Evolutionary conservation across 2,888 invertebrate species (phyloP), one percentile per base, ranked within the genome.

Genomic region (Apotomis betuletana): DNA sequence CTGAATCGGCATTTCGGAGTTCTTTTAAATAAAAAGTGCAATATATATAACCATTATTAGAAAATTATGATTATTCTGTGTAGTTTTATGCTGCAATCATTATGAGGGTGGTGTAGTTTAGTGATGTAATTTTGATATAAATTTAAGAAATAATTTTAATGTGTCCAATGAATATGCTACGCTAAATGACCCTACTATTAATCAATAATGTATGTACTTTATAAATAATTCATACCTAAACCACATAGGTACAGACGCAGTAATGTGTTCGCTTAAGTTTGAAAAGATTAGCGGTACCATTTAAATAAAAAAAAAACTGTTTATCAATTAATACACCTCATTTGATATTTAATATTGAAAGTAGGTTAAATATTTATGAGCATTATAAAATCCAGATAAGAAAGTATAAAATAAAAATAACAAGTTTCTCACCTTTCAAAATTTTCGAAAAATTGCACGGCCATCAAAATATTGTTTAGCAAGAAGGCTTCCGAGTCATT

Each of bases 361-460:
- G 12, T 57, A 57, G 36, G 38, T 57, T 36, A 57, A 12, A 57
- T 57, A 49, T 49, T 9, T 49, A 49, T 49, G 9, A 10, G 49
- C 9, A 10, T 49, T 6, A 49, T 10, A 49, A 49, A 49, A 49
- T 10, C 9, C 8, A 49, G 9, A 9, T 9, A 38, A 12, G 5
- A 3, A 13, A 27, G 41, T 41, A 41, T 41, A 41, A 41, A 6
- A 41, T 41, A 6, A 41, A 41, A 6, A 41, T 41, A 6, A 41
- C 41, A 41, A 6, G 41, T 6, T n/a, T 9, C 94, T 93, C 87
- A 97, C 97, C 95, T 94, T 84, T 97, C 96, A 82, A 95, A 97
- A 85, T 97, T 96, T 76, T 95, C 95, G 80, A 96, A 97, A 89
- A 97, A 97, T 87, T 97, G 96, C 36, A 96, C 93, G 12, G 95